Base-by-base conservation (phyloP, 2,113 vertebrate species). In the Gnathonemus longibarbis region DNA sequence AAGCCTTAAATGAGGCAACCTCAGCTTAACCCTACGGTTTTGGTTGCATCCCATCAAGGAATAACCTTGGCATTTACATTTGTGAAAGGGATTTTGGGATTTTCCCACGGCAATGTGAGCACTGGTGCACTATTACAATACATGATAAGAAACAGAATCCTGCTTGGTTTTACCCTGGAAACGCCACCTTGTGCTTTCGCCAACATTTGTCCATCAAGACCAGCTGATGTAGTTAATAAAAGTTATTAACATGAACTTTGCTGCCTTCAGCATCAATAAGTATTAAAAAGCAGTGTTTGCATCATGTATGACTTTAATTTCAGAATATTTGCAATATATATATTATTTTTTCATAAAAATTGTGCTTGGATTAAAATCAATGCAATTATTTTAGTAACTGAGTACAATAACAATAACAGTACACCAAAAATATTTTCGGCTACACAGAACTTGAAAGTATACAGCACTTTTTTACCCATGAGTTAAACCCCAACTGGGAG, bases 41-140 rank as follows among this genome's bases (percentile, higher is more conserved):
- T 27, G 31, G 50, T 48, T 53, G 85, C n/a, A 27, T 31, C 39
- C 42, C 19, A 19, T 80, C 74, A 39, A 84, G 39, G 80, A 45
- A 84, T 42, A 45, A 84, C 45, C 45, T 3, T 19, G 8, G 80
- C 48, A 35, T 52, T 87, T 52, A 39, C 15, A 19, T 56, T 39
- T 87, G 85, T 53, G 85, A 87, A 87, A 87, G 85, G 27, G 13
- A 35, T 53, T 87, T 39, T 87, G n/a, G 50, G 49, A 27, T 87
- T 56, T 87, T 87, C 85, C 85, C 85, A 87, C 50, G 15, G 49
- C 31, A 52, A 53, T 13, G 17, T 87, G 85, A 87, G 85, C n/a
- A 56, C 49, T 53, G 24, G 85, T 31, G 7, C 11, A 53, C 27
- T 17, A 53, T 50, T 35, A 53, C 19, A 56, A 42, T 39, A 19